Evolutionary conservation across 2,113 vertebrate species (phyloP).

Genomic region (Ptychochromis oligacanthus): DNA sequence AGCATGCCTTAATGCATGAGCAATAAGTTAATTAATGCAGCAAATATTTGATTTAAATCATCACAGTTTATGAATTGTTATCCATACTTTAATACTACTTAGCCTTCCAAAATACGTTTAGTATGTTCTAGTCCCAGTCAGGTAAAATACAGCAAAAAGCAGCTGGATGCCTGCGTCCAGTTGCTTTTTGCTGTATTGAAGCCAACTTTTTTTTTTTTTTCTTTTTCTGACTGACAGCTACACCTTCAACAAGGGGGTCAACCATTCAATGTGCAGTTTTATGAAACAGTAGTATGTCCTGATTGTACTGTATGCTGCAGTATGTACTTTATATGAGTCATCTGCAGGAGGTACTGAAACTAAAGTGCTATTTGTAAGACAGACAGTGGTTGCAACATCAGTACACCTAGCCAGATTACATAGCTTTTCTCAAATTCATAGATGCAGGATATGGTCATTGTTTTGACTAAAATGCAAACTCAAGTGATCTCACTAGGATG

Average conservation of each 20-base stretch:
- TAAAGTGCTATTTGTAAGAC: slow-evolving; percentile 10
- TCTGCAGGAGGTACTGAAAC: slow-evolving; percentile 33
- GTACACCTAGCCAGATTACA: slow-evolving; percentile 11
- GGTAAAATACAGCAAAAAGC: not conserved
- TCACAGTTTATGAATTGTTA: too few species aligned
- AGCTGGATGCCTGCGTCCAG: not conserved
- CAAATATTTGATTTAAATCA: too few species aligned
- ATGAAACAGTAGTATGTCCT: too few species aligned
- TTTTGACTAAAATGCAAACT: not conserved
- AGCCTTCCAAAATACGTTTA: not conserved
- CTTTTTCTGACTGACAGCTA: not conserved
- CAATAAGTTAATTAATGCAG: not conserved
- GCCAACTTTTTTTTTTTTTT: not conserved
- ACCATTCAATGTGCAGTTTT: not conserved
- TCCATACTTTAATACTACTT: too few species aligned
- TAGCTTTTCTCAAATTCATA: not conserved
- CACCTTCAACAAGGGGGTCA: not conserved
- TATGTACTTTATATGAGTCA: slow-evolving; percentile 2
- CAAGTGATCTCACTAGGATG: not conserved
- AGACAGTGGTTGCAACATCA: slow-evolving; percentile 44
- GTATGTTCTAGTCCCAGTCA: not conserved
- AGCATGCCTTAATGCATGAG: not conserved
- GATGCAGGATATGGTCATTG: not conserved
- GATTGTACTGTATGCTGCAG: not conserved
- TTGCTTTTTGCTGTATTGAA: not conserved